Evolutionary conservation across 92 coral and sea anemone species (phyloP), one percentile per base, ranked within the genome.

Genomic region (Actinostola sp.): DNA sequence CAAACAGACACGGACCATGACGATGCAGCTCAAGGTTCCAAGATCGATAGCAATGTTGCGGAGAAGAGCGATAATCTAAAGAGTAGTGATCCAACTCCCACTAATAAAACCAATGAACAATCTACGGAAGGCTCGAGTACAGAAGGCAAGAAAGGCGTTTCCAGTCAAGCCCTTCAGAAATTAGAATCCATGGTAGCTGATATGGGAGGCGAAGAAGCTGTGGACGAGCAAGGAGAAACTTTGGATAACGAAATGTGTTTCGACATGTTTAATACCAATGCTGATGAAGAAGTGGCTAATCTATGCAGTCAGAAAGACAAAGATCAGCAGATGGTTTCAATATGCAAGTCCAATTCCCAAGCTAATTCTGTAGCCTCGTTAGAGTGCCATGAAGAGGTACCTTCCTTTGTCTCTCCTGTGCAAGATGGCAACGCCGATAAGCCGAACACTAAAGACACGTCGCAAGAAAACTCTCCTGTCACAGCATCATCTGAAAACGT

Each of bases 161-260:
- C 63, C 11, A 75, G 81, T 29, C 93, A 80, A 85, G 99, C 99
- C 20, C 84, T 95, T 33, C 97, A 95, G 46, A 92, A 84, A 31
- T 81, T 95, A 34, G 99, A 95, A 62, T 88, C 89, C 45, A 95
- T 95, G 99, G 99, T 95, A 28, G 99, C 99, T 29, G 95, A 88
- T 74, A 95, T 95, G 90, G 99, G 93, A 32, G 81, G 80, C 30
- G 97, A 95, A 53, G 99, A 95, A 42, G 92, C 90, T 33, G 82
- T 92, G 24, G 83, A 86, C 66, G 93, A 88, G 28, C 80, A 88
- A 44, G 92, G 77, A 57, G 71, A 80, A 49, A 65, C 70, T 23
- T 44, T 42, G 20, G 86, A 86, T 31, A 61, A 64, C n/a, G 80
- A 84, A 49, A 34, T 84, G 62, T 60, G 70, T 20, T 63, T 66